Evolutionary conservation across 2,888 invertebrate genomes (phyloP).

Genomic region (Pseudolycoriella hygida): DNA sequence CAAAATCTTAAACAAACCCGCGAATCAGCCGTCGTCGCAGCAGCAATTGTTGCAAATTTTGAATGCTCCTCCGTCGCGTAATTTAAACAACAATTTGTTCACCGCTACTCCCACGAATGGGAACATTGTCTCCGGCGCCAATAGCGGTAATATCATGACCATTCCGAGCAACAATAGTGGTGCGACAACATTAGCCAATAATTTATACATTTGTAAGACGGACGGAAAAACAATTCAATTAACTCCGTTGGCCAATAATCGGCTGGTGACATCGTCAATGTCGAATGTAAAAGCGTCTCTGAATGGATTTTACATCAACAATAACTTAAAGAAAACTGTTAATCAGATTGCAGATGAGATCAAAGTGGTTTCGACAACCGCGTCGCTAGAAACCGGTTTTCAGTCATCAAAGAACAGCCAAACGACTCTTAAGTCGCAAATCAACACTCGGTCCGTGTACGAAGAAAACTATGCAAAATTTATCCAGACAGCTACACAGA

Average conservation of each 20-base stretch:
- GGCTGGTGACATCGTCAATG: conserved; percentile 9
- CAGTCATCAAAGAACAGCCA: not conserved
- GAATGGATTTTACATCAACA: not conserved
- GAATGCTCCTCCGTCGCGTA: conserved; percentile 7
- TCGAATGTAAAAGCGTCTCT: not conserved
- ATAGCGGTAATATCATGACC: not conserved
- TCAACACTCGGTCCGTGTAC: conserved; percentile 34
- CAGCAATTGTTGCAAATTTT: conserved; percentile 8
- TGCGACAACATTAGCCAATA: conserved; percentile 31
- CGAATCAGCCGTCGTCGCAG: not conserved
- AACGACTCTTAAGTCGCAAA: conserved; percentile 18
- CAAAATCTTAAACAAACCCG: not conserved
- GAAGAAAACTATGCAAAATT: conserved; percentile 39
- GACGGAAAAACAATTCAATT: conserved; percentile 39
- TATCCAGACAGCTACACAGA: conserved; percentile 26
- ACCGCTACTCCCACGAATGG: conserved; percentile 3
- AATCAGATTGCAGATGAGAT: not conserved
- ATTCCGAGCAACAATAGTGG: conserved; percentile 19
- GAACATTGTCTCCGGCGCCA: not conserved
- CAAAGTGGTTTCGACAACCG: not conserved
- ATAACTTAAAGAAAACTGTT: not conserved
- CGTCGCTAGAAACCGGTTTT: not conserved
- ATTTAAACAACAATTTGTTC: not conserved
- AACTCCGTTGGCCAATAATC: conserved; percentile 34
- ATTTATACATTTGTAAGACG: conserved; percentile 40